Percentiles rank a stretch among this genome's conserved stretches.
Evolutionary conservation across 2,113 vertebrate species (phyloP).

Genomic region (Planiliza haematocheilus): DNA sequence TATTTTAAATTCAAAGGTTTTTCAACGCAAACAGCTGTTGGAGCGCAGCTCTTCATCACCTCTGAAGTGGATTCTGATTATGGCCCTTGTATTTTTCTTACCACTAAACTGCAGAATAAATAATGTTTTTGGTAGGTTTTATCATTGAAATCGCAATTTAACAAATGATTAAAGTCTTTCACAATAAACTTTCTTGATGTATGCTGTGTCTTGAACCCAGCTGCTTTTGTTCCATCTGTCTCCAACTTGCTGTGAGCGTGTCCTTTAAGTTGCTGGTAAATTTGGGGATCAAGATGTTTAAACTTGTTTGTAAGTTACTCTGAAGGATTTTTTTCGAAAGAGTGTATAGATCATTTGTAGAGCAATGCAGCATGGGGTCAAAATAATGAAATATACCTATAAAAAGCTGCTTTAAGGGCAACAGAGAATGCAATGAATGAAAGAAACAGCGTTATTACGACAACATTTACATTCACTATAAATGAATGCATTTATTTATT

Average conservation of each 20-base stretch:
- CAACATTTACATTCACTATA: no score
- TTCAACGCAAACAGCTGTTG: conserved; percentile 41
- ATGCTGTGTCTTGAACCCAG: neutral
- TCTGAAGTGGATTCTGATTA: conserved; percentile 26
- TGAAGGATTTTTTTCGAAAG: neutral
- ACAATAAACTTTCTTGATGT: neutral
- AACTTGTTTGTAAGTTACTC: conserved; percentile 14
- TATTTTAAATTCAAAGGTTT: conserved; percentile 47
- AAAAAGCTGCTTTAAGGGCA: conserved; percentile 23
- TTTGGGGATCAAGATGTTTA: conserved; percentile 26
- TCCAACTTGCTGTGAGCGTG: neutral
- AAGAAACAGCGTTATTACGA: no score
- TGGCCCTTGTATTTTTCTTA: conserved; percentile 4
- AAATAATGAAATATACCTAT: conserved; percentile 47
- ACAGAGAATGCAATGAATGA: no score
- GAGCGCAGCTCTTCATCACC: conserved; percentile 31
- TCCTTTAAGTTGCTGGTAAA: conserved; percentile 18
- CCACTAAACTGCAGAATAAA: neutral
- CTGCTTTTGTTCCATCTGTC: conserved; percentile 3
- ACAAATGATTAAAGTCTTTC: neutral
- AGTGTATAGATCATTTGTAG: neutral
- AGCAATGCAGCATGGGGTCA: conserved; percentile 28
- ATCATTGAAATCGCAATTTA: conserved; percentile 7
- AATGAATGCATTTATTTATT: neutral
- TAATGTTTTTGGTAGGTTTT: neutral